Conservation (phyloP, 1,140 invertebrate genomes). For the silkworm (Bombyx mori) region DNA sequence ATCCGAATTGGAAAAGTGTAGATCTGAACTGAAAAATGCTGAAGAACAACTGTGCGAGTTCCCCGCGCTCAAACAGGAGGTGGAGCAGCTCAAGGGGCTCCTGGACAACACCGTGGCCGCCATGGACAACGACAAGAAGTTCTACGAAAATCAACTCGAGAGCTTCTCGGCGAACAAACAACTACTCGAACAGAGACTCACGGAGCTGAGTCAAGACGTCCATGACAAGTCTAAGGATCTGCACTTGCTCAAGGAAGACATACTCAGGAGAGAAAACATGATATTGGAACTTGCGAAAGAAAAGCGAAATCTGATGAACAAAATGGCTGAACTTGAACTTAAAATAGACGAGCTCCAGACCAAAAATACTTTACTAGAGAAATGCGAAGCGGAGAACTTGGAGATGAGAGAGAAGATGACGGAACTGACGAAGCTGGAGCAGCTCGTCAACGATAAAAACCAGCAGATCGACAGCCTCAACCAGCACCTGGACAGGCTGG, state of each 20-base stretch:
- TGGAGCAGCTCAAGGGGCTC: slow-evolving; percentile 69
- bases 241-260: slow-evolving; percentile 72
- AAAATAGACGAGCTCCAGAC: slow-evolving; percentile 55
- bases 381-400: slow-evolving; percentile 50
- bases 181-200: slow-evolving; percentile 71
- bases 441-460: slow-evolving; percentile 66
- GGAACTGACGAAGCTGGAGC: slow-evolving; percentile 56
- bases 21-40: slow-evolving; percentile 64
- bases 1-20: slow-evolving; percentile 69
- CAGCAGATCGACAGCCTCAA: slow-evolving; percentile 69
- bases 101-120: slow-evolving; percentile 71
- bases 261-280: slow-evolving; percentile 74
- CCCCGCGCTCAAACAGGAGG: slow-evolving; percentile 71
- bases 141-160: slow-evolving; percentile 73
- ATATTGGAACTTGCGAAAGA: slow-evolving; percentile 73
- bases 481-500: slow-evolving; percentile 63
- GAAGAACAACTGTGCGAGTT: slow-evolving; percentile 72
- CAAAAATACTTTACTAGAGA: slow-evolving; percentile 38
- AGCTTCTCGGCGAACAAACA: slow-evolving; percentile 69
- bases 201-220: slow-evolving; percentile 70
- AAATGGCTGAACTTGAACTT: slow-evolving; percentile 55
- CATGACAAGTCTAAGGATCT: slow-evolving; percentile 73
- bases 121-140: slow-evolving; percentile 72
- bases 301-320: slow-evolving; percentile 67
- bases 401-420: slow-evolving; percentile 51